phyloP scores from a whole-genome alignment of 2,797 vertebrate genomes.

The Menidia menidia region DNA sequence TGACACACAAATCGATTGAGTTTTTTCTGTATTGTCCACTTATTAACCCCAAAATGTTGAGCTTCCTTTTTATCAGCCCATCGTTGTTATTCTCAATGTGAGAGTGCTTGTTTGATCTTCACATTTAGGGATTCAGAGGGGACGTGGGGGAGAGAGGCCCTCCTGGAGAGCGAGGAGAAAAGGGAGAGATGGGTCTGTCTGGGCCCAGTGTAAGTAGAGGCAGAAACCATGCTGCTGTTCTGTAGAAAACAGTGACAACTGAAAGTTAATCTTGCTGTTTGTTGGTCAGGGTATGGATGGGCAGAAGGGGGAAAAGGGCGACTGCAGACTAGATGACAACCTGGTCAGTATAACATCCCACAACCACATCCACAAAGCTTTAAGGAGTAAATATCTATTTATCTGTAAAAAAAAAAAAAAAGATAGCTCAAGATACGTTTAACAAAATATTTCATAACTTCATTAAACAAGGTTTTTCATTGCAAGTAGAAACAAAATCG shows the following conservation, averaged over 20 bases:
- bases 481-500: too few species aligned
- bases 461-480: too few species aligned
- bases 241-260: conserved; percentile 6
- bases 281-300: conserved; percentile 87
- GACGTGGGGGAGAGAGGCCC: conserved; percentile 85
- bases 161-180: conserved; percentile 88
- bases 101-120: conserved; percentile 1
- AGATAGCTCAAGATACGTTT: too few species aligned
- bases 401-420: too few species aligned
- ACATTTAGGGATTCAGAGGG: conserved; percentile 87
- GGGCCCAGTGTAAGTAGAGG: conserved; percentile 86
- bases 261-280: conserved; percentile 30
- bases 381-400: not conserved
- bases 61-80: not conserved
- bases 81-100: not conserved
- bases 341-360: conserved; percentile 81
- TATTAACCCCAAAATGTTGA: not conserved
- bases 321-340: conserved; percentile 89
- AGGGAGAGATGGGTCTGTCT: conserved; percentile 89
- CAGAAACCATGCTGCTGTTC: conserved; percentile 6
- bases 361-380: not conserved
- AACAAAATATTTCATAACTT: too few species aligned
- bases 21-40: not conserved
- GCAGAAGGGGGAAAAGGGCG: conserved; percentile 91
- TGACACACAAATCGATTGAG: not conserved